Base-by-base conservation (phyloP, 2,113 vertebrate genomes). In the Semicossyphus pulcher region DNA sequence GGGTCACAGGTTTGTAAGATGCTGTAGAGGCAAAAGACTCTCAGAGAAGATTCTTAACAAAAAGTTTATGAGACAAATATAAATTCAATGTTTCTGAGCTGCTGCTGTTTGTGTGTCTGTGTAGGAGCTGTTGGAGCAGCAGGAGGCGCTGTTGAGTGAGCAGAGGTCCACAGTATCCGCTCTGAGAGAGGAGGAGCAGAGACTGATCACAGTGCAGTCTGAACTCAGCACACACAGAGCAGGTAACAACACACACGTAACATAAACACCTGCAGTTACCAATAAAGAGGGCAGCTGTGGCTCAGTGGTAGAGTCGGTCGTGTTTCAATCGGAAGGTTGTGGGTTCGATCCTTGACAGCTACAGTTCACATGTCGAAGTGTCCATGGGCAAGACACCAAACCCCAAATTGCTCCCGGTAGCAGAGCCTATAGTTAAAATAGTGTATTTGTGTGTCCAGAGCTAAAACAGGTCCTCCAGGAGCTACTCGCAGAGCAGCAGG, bases 41-140 rank as follows among this genome's bases (percentile, higher is more conserved):
- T n/a, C n/a, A n/a, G n/a, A n/a, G n/a, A n/a, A n/a, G n/a, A n/a
- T n/a, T n/a, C n/a, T n/a, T n/a, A n/a, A n/a, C n/a, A n/a, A n/a
- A n/a, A n/a, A n/a, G n/a, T n/a, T n/a, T n/a, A n/a, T n/a, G n/a
- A n/a, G n/a, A n/a, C n/a, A n/a, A n/a, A 2, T 9, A 11, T 9
- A 10, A 36, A 37, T 2, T 37, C 36, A 4, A 14, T 37, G 12
- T 37, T 37, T 37, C n/a, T 56, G 29, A 32, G n/a, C 36, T 59
- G 58, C n/a, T 45, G 7, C 16, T 21, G 23, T 58, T 2, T 69
- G 26, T 58, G 28, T 72, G 29, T 64, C 6, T 48, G 18, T 64
- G 26, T 5, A 87, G 85, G 75, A 67, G 36, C 70, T 81, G 70
- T 0, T 6, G 29, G 18, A 76, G 61, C 77, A 84, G 70, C 80